Base-by-base conservation (phyloP, 2,888 invertebrate species). In the Pegoplata infirma region DNA sequence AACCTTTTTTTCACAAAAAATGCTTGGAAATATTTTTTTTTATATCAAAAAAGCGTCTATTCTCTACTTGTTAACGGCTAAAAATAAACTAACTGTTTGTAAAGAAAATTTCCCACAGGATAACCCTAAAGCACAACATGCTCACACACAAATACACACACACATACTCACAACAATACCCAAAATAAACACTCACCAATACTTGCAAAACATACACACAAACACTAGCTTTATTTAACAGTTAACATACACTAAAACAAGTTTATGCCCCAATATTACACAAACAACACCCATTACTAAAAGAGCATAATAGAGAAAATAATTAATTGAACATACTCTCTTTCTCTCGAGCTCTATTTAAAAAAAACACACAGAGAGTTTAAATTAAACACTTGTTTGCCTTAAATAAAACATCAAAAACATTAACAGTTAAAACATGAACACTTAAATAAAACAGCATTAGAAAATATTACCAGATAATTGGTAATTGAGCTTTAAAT, bases 21-120 rank as follows among this genome's bases (percentile, higher is more conserved):
- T 40, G 25, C 25, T 25, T 25, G 3, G 6, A 25, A 25, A 40
- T 44, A 10, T 32, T 46, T 51, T n/a, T 21, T 5, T 36, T 64
- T 19, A 1, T 44, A 69, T 49, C 36, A 40, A 56, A 77, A 74
- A 73, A 73, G 67, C 73, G 69, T 71, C 73, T 77, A 77, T 76
- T 67, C 71, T 79, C 79, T 72, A 79, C 79, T 71, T 51, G 66
- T 74, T 76, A 80, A 74, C 74, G 61, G 68, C 73, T 77, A 80
- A 80, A 80, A 73, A 73, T 77, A 74, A 80, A 77, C 76, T 77
- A 74, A 80, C 73, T 69, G 59, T 56, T 69, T 61, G 66, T 66
- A 23, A 77, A 69, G 69, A 47, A 74, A 77, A 74, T 74, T 69
- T 74, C 77, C 80, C 73, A 73, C 76, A 77, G 77, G 76, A 76